These are phyloP conservation scores for Mythimna loreyi DNA, from an alignment of 2,888 invertebrate genomes.

Conservation along the genomic window DNA sequence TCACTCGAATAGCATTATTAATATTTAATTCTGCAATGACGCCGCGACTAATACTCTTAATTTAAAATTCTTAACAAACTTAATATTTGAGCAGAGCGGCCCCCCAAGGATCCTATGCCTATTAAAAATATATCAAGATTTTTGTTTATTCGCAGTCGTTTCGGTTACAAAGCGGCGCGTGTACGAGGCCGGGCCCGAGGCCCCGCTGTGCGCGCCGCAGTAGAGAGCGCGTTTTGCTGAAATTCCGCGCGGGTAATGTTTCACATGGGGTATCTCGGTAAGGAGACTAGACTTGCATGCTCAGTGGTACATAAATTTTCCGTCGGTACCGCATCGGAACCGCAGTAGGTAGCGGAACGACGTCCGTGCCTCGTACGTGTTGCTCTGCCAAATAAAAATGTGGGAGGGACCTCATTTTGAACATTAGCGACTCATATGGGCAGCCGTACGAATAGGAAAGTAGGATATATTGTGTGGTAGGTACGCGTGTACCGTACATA, in stretches of 20 bases:
- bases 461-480: slow-evolving; percentile 49
- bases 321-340: slow-evolving; percentile 87
- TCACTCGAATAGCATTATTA: slow-evolving; percentile 84
- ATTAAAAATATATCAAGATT: slow-evolving; percentile 71
- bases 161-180: slow-evolving; percentile 76
- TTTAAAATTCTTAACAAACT: slow-evolving; percentile 89
- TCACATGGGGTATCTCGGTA: slow-evolving; percentile 75
- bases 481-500: slow-evolving; percentile 55
- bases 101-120: slow-evolving; percentile 77
- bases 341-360: slow-evolving; percentile 86
- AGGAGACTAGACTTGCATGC: slow-evolving; percentile 82
- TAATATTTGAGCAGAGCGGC: slow-evolving; percentile 86
- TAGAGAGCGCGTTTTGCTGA: slow-evolving; percentile 75
- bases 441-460: slow-evolving; percentile 53
- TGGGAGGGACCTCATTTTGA: slow-evolving; percentile 71
- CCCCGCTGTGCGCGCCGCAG: slow-evolving; percentile 71
- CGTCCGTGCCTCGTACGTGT: slow-evolving; percentile 81
- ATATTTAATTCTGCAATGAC: slow-evolving; percentile 87
- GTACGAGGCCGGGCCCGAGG: slow-evolving; percentile 54
- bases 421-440: slow-evolving; percentile 61
- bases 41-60: slow-evolving; percentile 85
- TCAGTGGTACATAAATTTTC: slow-evolving; percentile 88
- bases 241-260: slow-evolving; percentile 75
- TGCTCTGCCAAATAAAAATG: slow-evolving; percentile 85
- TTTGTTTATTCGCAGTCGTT: slow-evolving; percentile 81